Base-by-base conservation (phyloP, 1,140 invertebrate species). In the Babylonia areolata region DNA sequence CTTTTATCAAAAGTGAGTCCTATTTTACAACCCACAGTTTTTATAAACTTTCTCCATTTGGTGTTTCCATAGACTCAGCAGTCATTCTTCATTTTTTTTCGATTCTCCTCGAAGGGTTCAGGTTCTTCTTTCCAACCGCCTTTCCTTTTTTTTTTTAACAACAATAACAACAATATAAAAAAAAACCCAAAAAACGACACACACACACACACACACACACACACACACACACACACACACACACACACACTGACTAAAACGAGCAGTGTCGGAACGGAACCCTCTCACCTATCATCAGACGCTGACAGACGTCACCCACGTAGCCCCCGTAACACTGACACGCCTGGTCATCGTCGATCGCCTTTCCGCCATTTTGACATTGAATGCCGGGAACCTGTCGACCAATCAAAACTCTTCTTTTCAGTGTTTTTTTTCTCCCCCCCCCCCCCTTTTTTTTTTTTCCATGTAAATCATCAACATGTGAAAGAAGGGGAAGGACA, bases 181-280 rank as follows among this genome's bases (percentile, higher is more conserved):
- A 75, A 12, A 35, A 17, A 75, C 73, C 15, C 33, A 75, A 12
- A 75, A n/a, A 77, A n/a, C 33, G 31, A 77, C 31, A 77, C 73
- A 77, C 73, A 77, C 73, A 77, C 73, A 5, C 31, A 77, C 37
- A 37, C 73, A 77, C 73, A 5, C 73, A 77, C 73, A 5, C 73
- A 77, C 73, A 37, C 73, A 77, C 73, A 37, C 73, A 77, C 73
- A 77, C 73, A 77, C 73, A 37, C 73, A 77, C 73, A 77, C 73
- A 77, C 73, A 77, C 15, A 37, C 73, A 37, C 73, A 77, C 73
- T 35, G 31, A 77, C 73, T 35, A n/a, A 77, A n/a, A 77, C 73
- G 37, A 9, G 11, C 3, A 77, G 1, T 39, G 1, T 33, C 23
- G 9, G 1, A 17, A 33, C 9, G 40, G 3, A 40, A 79, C 31